Evolutionary conservation across 2,888 invertebrate species (phyloP).

Genomic region (Cyaniris semiargus): DNA sequence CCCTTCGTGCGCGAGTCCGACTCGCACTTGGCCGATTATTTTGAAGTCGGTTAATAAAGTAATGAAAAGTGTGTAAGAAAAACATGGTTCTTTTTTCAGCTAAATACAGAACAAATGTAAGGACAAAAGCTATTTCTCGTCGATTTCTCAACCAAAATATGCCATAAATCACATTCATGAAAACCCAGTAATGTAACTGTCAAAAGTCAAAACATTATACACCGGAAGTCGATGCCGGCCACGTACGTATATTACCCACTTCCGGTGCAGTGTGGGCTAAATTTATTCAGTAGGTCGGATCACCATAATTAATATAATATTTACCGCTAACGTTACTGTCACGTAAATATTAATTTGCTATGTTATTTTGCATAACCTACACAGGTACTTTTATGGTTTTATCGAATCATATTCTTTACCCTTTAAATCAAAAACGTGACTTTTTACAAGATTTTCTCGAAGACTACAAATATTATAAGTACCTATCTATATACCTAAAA

Average conservation of each 20-base stretch:
- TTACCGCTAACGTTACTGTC: neutral
- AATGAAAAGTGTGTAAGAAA: neutral
- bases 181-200: neutral
- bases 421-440: no score
- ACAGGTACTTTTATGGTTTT: no score
- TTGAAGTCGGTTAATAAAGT: no score
- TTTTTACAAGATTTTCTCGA: no score
- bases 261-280: constrained; percentile 29
- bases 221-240: neutral
- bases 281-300: neutral
- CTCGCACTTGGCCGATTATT: no score
- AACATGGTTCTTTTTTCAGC: neutral
- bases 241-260: constrained; percentile 22
- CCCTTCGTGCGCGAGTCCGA: no score
- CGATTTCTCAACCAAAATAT: neutral
- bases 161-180: neutral
- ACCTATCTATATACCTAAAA: no score
- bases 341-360: neutral
- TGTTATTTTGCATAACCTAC: neutral
- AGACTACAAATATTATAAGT: no score
- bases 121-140: neutral
- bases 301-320: constrained; percentile 15
- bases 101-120: neutral
- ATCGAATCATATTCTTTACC: no score
- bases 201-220: constrained; percentile 18